Percentiles rank a stretch among this genome's conserved stretches.
Evolutionary conservation across 2,888 invertebrate genomes (phyloP).

Genomic region (Mantis religiosa): DNA sequence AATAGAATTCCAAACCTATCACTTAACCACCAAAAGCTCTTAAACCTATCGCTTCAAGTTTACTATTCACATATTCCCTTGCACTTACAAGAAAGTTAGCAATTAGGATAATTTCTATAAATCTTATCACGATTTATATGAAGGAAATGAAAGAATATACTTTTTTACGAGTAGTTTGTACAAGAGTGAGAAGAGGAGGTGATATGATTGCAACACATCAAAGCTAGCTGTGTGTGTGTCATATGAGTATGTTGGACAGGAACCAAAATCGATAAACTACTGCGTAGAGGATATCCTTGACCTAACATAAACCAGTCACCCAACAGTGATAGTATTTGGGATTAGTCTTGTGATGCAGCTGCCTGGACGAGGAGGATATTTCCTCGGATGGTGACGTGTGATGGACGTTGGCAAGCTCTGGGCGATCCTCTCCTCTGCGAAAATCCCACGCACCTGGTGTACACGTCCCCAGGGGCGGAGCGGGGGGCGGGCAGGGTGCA

Average conservation of each 20-base stretch:
- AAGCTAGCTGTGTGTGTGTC: too few relatives aligned
- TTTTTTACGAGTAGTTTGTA: too few relatives aligned
- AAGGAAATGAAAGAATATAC: too few relatives aligned
- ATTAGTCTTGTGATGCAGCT: not conserved
- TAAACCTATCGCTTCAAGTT: too few relatives aligned
- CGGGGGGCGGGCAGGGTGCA: not conserved
- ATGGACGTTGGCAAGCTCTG: constrained; percentile 5
- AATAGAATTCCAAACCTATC: too few relatives aligned
- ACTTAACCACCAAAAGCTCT: too few relatives aligned
- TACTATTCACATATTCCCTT: too few relatives aligned
- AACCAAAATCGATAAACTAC: not conserved
- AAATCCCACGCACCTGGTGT: constrained; percentile 29
- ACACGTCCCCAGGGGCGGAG: not conserved
- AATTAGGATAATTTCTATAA: too few relatives aligned
- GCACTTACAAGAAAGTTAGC: too few relatives aligned
- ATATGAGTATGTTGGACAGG: not conserved
- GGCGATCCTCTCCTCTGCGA: constrained; percentile 10
- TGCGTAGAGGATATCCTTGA: not conserved
- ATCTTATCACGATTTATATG: too few relatives aligned
- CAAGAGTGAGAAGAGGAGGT: too few relatives aligned
- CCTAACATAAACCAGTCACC: not conserved
- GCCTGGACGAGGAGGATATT: not conserved
- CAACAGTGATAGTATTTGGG: not conserved
- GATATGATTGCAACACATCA: too few relatives aligned
- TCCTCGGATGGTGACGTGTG: constrained; percentile 11